Evolutionary conservation across 2,113 vertebrate genomes (phyloP).

Genomic region (Ptilorrhoa leucosticta): DNA sequence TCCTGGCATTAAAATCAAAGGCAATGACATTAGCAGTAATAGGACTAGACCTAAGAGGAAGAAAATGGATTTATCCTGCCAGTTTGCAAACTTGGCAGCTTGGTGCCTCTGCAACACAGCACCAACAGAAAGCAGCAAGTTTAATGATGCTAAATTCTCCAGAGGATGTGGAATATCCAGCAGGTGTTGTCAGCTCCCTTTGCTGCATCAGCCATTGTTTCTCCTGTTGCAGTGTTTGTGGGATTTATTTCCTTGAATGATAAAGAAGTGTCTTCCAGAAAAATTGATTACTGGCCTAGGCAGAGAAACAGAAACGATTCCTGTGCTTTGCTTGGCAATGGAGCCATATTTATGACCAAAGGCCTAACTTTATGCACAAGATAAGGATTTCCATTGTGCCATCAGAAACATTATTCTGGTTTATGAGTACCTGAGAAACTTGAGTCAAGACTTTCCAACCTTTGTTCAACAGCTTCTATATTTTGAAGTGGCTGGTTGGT

Average conservation of each 20-base stretch:
- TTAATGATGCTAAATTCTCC: not conserved
- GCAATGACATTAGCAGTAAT: not conserved
- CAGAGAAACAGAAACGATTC: not conserved
- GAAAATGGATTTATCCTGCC: not conserved
- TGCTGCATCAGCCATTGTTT: not conserved
- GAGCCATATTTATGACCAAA: not conserved
- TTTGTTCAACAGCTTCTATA: not conserved
- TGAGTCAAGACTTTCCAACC: not conserved
- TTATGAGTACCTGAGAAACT: not conserved
- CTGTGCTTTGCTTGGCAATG: not conserved
- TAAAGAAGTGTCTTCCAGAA: not conserved
- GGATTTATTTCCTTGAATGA: constrained; percentile 9
- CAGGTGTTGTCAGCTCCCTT: not conserved
- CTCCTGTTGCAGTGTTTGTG: not conserved
- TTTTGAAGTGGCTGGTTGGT: not conserved
- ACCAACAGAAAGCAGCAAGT: not conserved
- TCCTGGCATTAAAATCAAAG: not conserved
- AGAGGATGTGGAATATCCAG: not conserved
- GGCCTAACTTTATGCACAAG: not conserved
- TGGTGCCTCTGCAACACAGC: not conserved
- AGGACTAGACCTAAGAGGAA: not conserved
- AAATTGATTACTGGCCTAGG: not conserved
- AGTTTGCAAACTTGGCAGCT: not conserved
- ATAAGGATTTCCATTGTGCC: not conserved
- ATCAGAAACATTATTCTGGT: not conserved